Evolutionary conservation across 1,140 invertebrate genomes (phyloP).

Genomic region (Caenorhabditis tropicalis): DNA sequence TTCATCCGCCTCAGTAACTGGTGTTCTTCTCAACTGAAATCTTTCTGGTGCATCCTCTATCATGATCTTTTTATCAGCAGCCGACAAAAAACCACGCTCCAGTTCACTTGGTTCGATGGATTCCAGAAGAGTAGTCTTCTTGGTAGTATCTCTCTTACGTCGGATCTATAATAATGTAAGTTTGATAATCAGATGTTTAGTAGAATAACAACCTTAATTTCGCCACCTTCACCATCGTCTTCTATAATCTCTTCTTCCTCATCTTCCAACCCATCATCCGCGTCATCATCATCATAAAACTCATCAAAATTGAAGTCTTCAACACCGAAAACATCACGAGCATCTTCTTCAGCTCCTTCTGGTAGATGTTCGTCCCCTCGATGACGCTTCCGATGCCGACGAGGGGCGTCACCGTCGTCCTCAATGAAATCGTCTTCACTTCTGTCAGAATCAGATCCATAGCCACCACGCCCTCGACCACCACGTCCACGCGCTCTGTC

Average conservation of each 20-base stretch:
- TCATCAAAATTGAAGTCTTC: constrained; percentile 94
- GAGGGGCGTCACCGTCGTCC: constrained; percentile 92
- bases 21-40: constrained; percentile 88
- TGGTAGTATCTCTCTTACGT: neutral
- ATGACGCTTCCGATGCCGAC: constrained; percentile 85
- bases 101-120: constrained; percentile 93
- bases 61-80: constrained; percentile 85
- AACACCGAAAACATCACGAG: constrained; percentile 98
- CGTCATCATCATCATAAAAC: constrained; percentile 78
- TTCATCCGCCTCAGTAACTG: constrained; percentile 80
- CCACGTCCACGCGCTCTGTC: constrained; percentile 51
- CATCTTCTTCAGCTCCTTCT: constrained; percentile 85
- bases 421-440: constrained; percentile 92
- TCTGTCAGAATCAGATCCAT: constrained; percentile 70
- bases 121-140: constrained; percentile 80
- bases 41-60: constrained; percentile 74
- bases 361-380: constrained; percentile 79
- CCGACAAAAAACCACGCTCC: constrained; percentile 92
- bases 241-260: constrained; percentile 81
- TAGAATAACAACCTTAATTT: constrained; percentile 63
- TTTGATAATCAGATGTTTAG: neutral
- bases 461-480: constrained; percentile 69
- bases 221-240: constrained; percentile 74
- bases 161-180: constrained; percentile 32
- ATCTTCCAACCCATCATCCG: constrained; percentile 48